Base-by-base conservation (phyloP, 2,888 invertebrate species). In the Pseudanteris insignis region DNA sequence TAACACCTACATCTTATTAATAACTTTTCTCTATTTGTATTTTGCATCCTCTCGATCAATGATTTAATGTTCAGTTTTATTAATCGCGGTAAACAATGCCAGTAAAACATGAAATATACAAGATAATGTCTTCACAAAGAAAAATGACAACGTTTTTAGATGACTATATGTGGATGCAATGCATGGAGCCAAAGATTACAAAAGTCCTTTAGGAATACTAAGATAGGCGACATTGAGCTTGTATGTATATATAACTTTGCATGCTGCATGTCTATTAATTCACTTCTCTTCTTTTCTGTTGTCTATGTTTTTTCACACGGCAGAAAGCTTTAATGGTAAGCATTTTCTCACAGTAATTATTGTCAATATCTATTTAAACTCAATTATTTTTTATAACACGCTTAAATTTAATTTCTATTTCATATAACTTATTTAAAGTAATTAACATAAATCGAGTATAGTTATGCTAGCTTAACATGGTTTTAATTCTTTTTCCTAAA, bases 321-420 rank as follows among this genome's bases (percentile, higher is more conserved):
- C 79, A 81, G 81, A 81, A 77, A 80, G 77, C 78, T 71, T 71
- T 75, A 67, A 67, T 76, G 81, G 81, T 81, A 80, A 81, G 80
- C 74, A 68, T 66, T 26, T 32, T 53, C 34, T 38, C 47, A 50
- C 38, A 2, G 28, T 14, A 36, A 21, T 36, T 40, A 40, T 33
- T 32, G 7, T 21, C 21, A 21, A 5, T 5, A 7, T 7, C 21
- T 21, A 7, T 21, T 21, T 21, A 21, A 21, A 21, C 21, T 7
- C 21, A 21, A 3, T 21, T 21, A 21, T 7, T 21, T 21, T 21
- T 21, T 21, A 21, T n/a, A n/a, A n/a, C n/a, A 21, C 21, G 4
- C 3, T 21, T 21, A 5, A 21, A 5, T 21, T 21, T 5, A 21
- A 5, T 21, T 3, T 21, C 7, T 21, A 21, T 5, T 21, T 21